Conservation (phyloP, 2,797 vertebrate genomes). For the Sphenopsis melanotis region DNA sequence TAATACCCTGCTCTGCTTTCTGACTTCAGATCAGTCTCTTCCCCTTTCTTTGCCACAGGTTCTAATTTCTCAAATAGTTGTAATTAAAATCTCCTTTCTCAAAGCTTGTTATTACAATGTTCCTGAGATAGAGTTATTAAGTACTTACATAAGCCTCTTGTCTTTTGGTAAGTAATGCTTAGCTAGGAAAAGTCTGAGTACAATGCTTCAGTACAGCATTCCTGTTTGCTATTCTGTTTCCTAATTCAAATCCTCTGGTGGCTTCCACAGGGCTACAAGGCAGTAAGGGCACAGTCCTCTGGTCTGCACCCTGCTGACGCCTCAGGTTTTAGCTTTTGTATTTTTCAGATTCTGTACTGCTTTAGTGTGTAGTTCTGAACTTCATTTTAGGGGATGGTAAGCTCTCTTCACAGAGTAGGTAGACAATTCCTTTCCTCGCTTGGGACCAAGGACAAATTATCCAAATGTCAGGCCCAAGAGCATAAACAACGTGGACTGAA, state of each 20-base stretch:
- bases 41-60: background rate
- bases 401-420: background rate
- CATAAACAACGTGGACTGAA: background rate
- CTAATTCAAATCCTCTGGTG: background rate
- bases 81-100: slow-evolving; percentile 2
- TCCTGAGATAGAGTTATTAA: background rate
- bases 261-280: background rate
- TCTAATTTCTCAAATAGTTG: slow-evolving; percentile 3
- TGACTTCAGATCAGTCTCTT: background rate
- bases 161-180: background rate
- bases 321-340: background rate
- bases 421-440: background rate
- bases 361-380: background rate
- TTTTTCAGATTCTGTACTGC: background rate
- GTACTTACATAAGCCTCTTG: background rate
- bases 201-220: background rate
- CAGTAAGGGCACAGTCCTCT: background rate
- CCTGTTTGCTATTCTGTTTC: background rate
- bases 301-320: background rate
- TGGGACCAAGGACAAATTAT: background rate
- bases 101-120: background rate
- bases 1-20: background rate
- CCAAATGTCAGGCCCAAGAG: background rate
- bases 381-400: background rate
- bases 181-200: background rate